phyloP scores from a whole-genome alignment of 2,797 vertebrate genomes.

The Glossophaga mutica region DNA sequence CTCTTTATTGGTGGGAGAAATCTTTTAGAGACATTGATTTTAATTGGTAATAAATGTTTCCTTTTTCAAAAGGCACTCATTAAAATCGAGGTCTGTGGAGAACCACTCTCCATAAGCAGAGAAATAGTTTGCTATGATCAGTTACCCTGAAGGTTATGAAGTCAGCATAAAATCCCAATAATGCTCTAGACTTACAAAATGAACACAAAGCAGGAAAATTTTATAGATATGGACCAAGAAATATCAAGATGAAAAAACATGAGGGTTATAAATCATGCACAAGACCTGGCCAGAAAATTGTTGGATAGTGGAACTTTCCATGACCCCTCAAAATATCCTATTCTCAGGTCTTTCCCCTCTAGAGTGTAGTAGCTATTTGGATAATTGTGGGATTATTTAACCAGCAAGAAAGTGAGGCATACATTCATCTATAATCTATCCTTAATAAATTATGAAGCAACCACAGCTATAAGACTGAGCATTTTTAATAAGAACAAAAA shows the following conservation, averaged over 20 bases:
- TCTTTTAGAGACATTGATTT: conserved; percentile 12
- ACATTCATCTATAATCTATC: background rate
- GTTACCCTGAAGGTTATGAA: conserved; percentile 69
- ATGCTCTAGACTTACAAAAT: conserved; percentile 55
- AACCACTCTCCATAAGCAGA: conserved; percentile 21
- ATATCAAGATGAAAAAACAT: conserved; percentile 40
- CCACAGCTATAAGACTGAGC: background rate
- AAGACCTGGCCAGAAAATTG: conserved; percentile 15
- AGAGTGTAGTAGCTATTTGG: background rate
- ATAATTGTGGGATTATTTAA: background rate
- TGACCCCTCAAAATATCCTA: background rate
- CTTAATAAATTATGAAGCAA: background rate
- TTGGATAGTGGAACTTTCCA: conserved; percentile 56
- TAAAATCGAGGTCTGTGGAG: conserved; percentile 59
- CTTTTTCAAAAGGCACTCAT: conserved; percentile 52
- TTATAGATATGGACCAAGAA: conserved; percentile 59
- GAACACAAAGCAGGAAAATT: conserved; percentile 44
- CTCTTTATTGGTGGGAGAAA: background rate
- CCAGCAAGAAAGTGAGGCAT: background rate
- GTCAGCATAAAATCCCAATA: conserved; percentile 73
- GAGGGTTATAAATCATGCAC: conserved; percentile 12
- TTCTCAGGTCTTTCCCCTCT: background rate
- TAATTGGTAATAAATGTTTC: conserved; percentile 47
- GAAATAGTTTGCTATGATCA: conserved; percentile 61
- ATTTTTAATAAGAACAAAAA: background rate